A percentile compares a stretch with the other conserved stretches of the same genome.
Evolutionary conservation across 2,888 invertebrate species (phyloP).

Genomic region (Xestia ashworthii): DNA sequence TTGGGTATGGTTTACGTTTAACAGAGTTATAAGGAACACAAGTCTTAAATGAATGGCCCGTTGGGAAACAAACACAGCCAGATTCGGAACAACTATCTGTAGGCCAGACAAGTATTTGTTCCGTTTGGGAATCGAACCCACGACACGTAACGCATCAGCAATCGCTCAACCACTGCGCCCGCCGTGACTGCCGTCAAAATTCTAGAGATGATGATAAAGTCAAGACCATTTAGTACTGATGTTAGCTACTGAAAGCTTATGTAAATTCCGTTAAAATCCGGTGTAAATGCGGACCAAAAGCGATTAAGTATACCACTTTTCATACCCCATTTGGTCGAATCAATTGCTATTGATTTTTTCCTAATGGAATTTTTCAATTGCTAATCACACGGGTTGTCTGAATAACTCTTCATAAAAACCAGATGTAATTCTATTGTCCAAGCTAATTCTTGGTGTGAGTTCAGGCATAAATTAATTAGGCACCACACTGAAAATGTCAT

Average conservation of each 20-base stretch:
- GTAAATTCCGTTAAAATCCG: not conserved
- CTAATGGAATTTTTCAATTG: not conserved
- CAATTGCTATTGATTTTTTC: not conserved
- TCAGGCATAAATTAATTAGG: not conserved
- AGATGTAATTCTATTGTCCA: not conserved
- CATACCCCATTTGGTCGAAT: not conserved
- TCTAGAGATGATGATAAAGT: not conserved
- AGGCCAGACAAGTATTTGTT: too few relatives aligned
- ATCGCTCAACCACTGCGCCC: too few relatives aligned
- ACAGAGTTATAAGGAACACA: not conserved
- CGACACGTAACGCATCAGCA: too few relatives aligned
- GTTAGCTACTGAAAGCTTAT: not conserved
- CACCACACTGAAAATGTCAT: conserved; percentile 23
- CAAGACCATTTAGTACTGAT: not conserved
- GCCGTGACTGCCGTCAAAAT: too few relatives aligned
- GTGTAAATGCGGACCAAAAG: not conserved
- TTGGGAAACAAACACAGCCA: too few relatives aligned
- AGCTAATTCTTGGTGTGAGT: not conserved
- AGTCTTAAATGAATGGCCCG: not conserved
- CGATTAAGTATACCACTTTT: not conserved
- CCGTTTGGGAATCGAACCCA: too few relatives aligned
- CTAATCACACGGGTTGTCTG: not conserved
- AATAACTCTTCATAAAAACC: not conserved
- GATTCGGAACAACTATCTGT: too few relatives aligned
- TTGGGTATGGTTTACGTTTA: not conserved